A percentile compares a stretch with the other conserved stretches of the same genome.
These are phyloP conservation scores for Eupithecia subfuscata DNA, from an alignment of 2,888 invertebrate genomes.

Conservation along the genomic window DNA sequence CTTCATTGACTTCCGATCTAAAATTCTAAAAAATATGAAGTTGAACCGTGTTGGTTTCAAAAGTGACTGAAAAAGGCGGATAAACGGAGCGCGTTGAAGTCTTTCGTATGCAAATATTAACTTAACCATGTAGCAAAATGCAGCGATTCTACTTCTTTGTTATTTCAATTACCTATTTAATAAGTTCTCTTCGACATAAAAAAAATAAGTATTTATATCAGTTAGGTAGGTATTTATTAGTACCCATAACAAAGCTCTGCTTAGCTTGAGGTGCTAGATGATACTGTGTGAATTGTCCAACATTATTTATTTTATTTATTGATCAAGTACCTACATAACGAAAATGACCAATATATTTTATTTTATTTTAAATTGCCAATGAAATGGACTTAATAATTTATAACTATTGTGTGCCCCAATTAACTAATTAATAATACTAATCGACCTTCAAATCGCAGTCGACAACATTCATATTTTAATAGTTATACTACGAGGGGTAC, in stretches of 20 bases:
- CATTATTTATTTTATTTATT: too few relatives aligned
- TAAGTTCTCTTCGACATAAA: too few relatives aligned
- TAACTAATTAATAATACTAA: background rate
- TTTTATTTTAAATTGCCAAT: background rate
- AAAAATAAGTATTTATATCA: too few relatives aligned
- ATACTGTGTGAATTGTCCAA: too few relatives aligned
- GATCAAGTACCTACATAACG: too few relatives aligned
- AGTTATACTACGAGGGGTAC: background rate
- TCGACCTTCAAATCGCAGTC: background rate
- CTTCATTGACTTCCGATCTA: background rate
- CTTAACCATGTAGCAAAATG: too few relatives aligned
- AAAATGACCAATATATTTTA: background rate
- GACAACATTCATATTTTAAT: background rate
- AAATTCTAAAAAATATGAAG: background rate
- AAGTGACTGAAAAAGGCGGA: background rate
- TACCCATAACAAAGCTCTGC: too few relatives aligned
- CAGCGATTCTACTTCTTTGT: too few relatives aligned
- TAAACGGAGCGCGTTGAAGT: background rate
- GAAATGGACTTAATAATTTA: background rate
- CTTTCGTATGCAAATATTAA: background rate
- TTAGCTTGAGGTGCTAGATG: too few relatives aligned
- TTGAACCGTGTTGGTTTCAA: background rate
- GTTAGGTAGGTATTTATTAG: too few relatives aligned
- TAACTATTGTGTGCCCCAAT: background rate
- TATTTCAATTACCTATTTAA: too few relatives aligned